Conservation (phyloP, 2,888 invertebrate genomes). For the Cryptus viduatorius region DNA sequence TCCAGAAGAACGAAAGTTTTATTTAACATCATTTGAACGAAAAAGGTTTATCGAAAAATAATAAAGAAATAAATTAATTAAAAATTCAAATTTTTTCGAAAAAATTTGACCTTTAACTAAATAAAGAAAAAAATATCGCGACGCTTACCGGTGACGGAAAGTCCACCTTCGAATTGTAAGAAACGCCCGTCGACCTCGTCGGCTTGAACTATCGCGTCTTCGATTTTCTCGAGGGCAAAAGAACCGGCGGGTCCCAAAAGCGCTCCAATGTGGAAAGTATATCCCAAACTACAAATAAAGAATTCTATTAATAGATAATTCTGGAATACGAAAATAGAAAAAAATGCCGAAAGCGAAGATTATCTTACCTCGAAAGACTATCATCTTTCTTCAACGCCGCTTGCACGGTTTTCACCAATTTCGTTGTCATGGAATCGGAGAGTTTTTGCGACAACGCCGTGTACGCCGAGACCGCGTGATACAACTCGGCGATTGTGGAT, state of each 20-base stretch:
- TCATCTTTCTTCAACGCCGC: conserved; percentile 94
- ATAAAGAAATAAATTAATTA: not conserved
- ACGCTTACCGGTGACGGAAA: conserved; percentile 89
- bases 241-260: conserved; percentile 89
- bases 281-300: conserved; percentile 89
- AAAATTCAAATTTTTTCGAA: not conserved
- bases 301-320: conserved; percentile 9
- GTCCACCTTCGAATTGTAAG: conserved; percentile 96
- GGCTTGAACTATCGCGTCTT: conserved; percentile 97
- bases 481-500: conserved; percentile 89
- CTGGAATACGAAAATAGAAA: conserved; percentile 13
- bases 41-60: not conserved
- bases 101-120: not conserved
- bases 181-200: conserved; percentile 96
- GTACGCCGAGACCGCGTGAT: conserved; percentile 90
- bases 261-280: conserved; percentile 93
- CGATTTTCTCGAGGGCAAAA: conserved; percentile 91
- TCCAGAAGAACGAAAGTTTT: conserved; percentile 78
- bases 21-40: conserved; percentile 69
- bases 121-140: not conserved
- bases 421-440: conserved; percentile 87
- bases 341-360: conserved; percentile 5
- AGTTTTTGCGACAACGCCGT: conserved; percentile 89
- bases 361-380: conserved; percentile 88
- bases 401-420: conserved; percentile 90